A percentile compares a stretch with the other conserved stretches of the same genome.
These are phyloP conservation scores for Micrasema minimum DNA, from an alignment of 1,140 invertebrate genomes.

Conservation along the genomic window DNA sequence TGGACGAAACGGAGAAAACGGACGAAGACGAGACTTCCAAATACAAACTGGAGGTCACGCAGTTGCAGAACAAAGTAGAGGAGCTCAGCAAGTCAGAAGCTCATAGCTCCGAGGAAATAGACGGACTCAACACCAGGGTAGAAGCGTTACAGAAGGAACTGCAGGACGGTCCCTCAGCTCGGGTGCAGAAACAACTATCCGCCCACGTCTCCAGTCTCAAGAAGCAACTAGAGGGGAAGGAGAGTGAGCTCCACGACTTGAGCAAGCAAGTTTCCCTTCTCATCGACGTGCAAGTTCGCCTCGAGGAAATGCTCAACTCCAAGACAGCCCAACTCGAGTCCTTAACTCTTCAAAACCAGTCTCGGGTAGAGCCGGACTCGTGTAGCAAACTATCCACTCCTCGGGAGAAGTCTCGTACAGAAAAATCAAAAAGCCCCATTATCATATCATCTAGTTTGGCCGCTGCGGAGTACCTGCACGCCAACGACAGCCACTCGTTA, in stretches of 20 bases:
- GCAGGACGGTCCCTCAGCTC: conserved; percentile 35
- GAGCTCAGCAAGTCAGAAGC: conserved; percentile 40
- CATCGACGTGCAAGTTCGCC: conserved; percentile 32
- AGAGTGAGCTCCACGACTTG: conserved; percentile 34
- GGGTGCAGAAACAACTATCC: conserved; percentile 24
- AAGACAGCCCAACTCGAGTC: not conserved
- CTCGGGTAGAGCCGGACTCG: conserved; percentile 49
- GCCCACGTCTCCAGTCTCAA: conserved; percentile 29
- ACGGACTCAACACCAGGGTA: conserved; percentile 40
- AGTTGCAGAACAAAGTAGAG: conserved; percentile 40
- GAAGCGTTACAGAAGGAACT: conserved; percentile 43
- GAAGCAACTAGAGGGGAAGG: conserved; percentile 37
- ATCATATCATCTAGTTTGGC: conserved; percentile 51
- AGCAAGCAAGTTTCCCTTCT: conserved; percentile 32
- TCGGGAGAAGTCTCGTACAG: not conserved
- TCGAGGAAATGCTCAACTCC: conserved; percentile 47
- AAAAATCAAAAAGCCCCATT: conserved; percentile 27
- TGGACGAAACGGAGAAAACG: conserved; percentile 44
- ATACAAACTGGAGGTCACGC: conserved; percentile 45
- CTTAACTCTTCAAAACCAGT: conserved; percentile 54
- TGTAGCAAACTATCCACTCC: not conserved
- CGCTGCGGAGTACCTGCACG: conserved; percentile 44
- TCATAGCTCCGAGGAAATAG: conserved; percentile 31
- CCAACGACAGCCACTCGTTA: conserved; percentile 27
- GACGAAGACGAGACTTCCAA: conserved; percentile 41